These are phyloP conservation scores for Samia ricini DNA, from an alignment of 1,140 invertebrate species.

Conservation along the genomic window DNA sequence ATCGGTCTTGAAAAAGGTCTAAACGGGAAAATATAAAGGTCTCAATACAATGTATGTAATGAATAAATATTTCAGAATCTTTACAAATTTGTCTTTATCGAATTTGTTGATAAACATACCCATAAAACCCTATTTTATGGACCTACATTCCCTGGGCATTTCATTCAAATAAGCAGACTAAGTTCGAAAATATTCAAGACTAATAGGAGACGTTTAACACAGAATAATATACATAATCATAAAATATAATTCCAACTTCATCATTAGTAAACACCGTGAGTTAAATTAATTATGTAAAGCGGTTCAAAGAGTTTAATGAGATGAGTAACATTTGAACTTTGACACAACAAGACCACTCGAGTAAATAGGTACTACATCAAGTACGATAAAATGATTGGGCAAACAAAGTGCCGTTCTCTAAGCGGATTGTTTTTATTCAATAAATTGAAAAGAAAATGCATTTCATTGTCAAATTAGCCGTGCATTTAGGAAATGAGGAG, in stretches of 20 bases:
- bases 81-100: too few species aligned
- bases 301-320: conserved; percentile 21
- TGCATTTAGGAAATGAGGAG: conserved; percentile 71
- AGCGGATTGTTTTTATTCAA: conserved; percentile 3
- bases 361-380: conserved; percentile 5
- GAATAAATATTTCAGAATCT: too few species aligned
- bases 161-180: too few species aligned
- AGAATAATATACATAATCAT: too few species aligned
- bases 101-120: too few species aligned
- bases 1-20: too few species aligned
- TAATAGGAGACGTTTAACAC: too few species aligned
- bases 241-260: conserved; percentile 10
- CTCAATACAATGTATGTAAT: too few species aligned
- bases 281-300: conserved; percentile 26
- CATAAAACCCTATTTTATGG: too few species aligned
- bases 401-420: background rate
- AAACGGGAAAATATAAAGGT: too few species aligned
- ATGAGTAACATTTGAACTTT: conserved; percentile 23
- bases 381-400: conserved; percentile 12
- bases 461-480: conserved; percentile 34
- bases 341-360: conserved; percentile 13
- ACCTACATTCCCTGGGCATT: too few species aligned
- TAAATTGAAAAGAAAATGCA: conserved; percentile 23
- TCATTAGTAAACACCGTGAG: conserved; percentile 38
- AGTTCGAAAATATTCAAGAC: too few species aligned